Evolutionary conservation across 2,797 vertebrate species (phyloP), one percentile per base, ranked within the genome.

Genomic region (Pelochelys cantorii): DNA sequence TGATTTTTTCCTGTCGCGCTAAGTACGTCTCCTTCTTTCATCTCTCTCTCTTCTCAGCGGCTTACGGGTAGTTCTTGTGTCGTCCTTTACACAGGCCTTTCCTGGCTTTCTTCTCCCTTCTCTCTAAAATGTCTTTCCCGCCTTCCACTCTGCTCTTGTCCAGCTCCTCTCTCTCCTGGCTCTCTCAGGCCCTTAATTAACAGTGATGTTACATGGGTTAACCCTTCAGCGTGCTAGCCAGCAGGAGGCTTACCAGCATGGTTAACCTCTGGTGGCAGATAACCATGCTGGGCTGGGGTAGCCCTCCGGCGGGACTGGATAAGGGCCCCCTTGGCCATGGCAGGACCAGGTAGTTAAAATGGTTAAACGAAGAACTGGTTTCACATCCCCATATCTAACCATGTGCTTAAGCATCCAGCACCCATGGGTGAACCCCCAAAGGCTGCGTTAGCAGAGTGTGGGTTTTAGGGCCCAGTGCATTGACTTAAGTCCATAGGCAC

Each of bases 61-160:
- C 48, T 17, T 83, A 55, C 87, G 2, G 0, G 81, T 1, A 34
- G 48, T 5, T 0, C 29, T 86, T 77, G 77, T 18, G 2, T 1
- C 18, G 79, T 80, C 20, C 34, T 59, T 25, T 86, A 5, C 15
- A 5, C 23, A 23, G 23, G 22, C 12, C 20, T 74, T 74, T 25
- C 20, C 71, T 5, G 10, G 5, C 89, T 84, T 65, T 68, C 86
- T 77, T 82, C 86, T 88, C 37, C 48, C 29, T 86, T 23, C 68
- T 85, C 65, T 22, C 1, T 25, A 22, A 42, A 18, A 12, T 3
- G 20, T 17, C 5, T 81, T 88, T 77, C 54, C 29, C 71, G 86
- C 75, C 79, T 27, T 81, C 37, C 23, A 2, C 14, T 79, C 71
- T 77, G 7, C 20, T 2, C 3, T 81, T 94, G 54, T 87, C 75